Conservation (phyloP, 2,888 invertebrate genomes). For the Melinaea marsaeus region DNA sequence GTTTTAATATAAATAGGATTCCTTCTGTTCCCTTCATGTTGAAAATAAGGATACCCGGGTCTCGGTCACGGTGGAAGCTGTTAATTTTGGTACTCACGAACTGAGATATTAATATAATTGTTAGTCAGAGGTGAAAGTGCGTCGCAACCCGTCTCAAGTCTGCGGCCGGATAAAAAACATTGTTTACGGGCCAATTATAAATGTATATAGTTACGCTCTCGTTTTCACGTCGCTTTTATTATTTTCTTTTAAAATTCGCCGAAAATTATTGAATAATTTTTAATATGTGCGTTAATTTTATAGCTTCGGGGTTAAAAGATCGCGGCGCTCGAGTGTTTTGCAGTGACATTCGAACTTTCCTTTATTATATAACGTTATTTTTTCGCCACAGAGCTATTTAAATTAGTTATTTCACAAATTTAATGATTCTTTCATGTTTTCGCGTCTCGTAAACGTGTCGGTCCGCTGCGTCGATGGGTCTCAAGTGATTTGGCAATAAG, state of each 20-base stretch:
- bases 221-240: conserved; percentile 6
- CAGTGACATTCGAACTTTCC: conserved; percentile 5
- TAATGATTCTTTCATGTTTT: conserved; percentile 13
- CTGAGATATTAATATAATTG: conserved; percentile 48
- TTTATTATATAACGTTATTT: neutral
- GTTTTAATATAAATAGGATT: too few species aligned
- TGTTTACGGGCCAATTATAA: conserved; percentile 27
- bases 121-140: conserved; percentile 61
- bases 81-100: conserved; percentile 27
- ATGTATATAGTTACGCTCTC: conserved; percentile 11
- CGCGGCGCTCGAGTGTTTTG: neutral
- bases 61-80: conserved; percentile 12
- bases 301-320: neutral
- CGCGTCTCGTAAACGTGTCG: conserved; percentile 30
- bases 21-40: too few species aligned
- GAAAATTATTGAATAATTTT: neutral
- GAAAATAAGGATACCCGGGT: too few species aligned
- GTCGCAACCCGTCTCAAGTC: conserved; percentile 34
- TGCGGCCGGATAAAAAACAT: conserved; percentile 27
- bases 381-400: neutral
- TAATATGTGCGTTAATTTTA: neutral
- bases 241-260: neutral
- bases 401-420: conserved; percentile 4
- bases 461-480: conserved; percentile 30
- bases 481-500: conserved; percentile 52